Evolutionary conservation across 37 sponge, comb jelly and placozoan genomes (phyloP).

Genomic region (Mnemiopsis leidyi): DNA sequence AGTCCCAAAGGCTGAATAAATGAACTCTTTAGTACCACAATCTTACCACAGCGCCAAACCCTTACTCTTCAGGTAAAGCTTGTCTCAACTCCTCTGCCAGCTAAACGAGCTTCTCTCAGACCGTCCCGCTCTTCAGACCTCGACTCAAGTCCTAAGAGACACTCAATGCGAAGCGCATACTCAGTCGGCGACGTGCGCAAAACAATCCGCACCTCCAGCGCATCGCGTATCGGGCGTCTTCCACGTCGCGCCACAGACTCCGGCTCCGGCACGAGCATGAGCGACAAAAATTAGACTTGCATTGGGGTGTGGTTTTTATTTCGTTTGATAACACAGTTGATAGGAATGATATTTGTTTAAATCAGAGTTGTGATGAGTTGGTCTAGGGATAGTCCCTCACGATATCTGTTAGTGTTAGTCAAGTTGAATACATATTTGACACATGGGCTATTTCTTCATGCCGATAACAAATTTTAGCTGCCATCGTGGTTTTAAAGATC

Average conservation of each 20-base stretch:
- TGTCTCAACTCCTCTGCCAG: not conserved
- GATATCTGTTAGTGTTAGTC: too few relatives aligned
- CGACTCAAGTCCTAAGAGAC: not conserved
- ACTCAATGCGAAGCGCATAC: not conserved
- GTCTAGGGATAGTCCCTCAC: too few relatives aligned
- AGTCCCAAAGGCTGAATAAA: too few relatives aligned
- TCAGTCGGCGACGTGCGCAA: not conserved
- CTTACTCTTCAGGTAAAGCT: not conserved
- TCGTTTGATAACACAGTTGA: too few relatives aligned
- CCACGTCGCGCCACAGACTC: constrained; percentile 20
- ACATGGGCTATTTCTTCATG: too few relatives aligned
- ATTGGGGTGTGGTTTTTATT: not conserved
- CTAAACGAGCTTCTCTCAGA: not conserved
- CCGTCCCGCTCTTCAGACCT: not conserved
- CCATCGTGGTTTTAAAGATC: too few relatives aligned
- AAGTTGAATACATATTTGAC: too few relatives aligned
- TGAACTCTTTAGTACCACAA: too few relatives aligned
- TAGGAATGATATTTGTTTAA: not conserved
- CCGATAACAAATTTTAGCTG: too few relatives aligned
- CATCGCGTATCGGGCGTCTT: not conserved
- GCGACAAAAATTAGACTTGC: constrained; percentile 33
- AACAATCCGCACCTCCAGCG: not conserved
- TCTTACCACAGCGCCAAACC: too few relatives aligned
- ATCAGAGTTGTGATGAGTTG: not conserved
- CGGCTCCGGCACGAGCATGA: constrained; percentile 34